Base-by-base conservation (phyloP, 2,113 vertebrate species). In the Ceratotherium simum region DNA sequence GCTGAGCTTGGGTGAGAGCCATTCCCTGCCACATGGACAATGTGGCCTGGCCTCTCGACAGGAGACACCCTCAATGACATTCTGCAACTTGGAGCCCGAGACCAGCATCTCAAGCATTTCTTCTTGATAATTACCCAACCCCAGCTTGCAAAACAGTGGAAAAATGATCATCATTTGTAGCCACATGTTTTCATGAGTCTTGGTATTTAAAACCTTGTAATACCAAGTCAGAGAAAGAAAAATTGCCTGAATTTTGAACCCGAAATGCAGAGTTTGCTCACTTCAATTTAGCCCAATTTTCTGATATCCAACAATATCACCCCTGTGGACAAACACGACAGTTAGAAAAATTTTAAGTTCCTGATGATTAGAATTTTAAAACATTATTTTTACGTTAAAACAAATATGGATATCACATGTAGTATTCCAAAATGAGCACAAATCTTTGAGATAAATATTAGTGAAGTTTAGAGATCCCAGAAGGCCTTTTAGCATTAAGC, bases 401-500 rank as follows among this genome's bases (percentile, higher is more conserved):
- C 36, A 65, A 89, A 65, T 84, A 65, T 1, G 7, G 18, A 27
- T 76, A 58, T 18, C 21, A 48, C 46, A 51, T 46, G 13, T 48
- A n/a, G 36, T 36, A 78, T 84, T 72, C 48, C 18, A 64, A 82
- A 92, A 48, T 46, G 73, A 12, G n/a, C n/a, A 72, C 8, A 89
- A n/a, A 92, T 84, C 56, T 80, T 91, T 65, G 36, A 91, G 36
- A 58, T 90, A 65, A 79, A 90, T 48, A 48, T 84, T 89, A 70
- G 18, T 12, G 29, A 95, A 56, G 36, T 91, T 56, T 23, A 17
- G 42, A 92, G 78, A 25, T 79, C 21, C 36, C 46, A 39, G 56
- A 29, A 78, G 42, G n/a, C 10, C n/a, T 51, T 33, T 79, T 56
- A 79, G 25, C 36, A 92, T 58, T 56, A 64, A 72, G 23, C 56